Percentiles rank a stretch among this genome's conserved stretches.
Conservation (phyloP, 2,113 vertebrate species). For the Oreotrochilus melanogaster region DNA sequence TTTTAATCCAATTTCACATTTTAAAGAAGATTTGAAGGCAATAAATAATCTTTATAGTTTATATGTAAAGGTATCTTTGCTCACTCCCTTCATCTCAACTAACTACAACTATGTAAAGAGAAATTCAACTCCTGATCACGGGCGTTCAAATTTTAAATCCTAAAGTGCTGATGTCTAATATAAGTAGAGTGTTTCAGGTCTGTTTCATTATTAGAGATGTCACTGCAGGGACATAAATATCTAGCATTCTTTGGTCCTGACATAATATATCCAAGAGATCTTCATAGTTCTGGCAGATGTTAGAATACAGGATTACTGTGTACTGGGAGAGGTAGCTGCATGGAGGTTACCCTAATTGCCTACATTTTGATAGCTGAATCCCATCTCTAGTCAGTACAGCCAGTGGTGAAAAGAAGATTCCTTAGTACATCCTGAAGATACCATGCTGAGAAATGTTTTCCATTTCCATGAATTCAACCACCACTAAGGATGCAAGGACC, state of each 20-base stretch:
- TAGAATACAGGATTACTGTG: not conserved
- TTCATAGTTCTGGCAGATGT: not conserved
- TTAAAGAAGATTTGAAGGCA: constrained; percentile 5
- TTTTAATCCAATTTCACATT: constrained; percentile 46
- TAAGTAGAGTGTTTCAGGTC: not conserved
- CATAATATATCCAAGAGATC: not conserved
- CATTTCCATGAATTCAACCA: not conserved
- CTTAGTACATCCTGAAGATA: not conserved
- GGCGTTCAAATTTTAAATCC: not conserved
- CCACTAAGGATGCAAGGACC: not conserved
- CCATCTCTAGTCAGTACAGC: not conserved
- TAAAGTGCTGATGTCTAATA: not conserved
- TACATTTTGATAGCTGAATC: not conserved
- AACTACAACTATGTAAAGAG: not conserved
- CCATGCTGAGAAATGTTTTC: not conserved
- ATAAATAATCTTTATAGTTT: not conserved
- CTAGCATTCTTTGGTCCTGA: not conserved
- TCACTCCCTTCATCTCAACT: not conserved
- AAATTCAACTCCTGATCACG: not conserved
- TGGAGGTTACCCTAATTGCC: not conserved
- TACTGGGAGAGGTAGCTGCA: not conserved
- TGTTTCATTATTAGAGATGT: not conserved
- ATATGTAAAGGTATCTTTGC: not conserved
- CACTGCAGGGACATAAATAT: rapidly evolving
- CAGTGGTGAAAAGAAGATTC: not conserved